Base-by-base conservation (phyloP, 2,113 vertebrate species). In the Zingel zingel region DNA sequence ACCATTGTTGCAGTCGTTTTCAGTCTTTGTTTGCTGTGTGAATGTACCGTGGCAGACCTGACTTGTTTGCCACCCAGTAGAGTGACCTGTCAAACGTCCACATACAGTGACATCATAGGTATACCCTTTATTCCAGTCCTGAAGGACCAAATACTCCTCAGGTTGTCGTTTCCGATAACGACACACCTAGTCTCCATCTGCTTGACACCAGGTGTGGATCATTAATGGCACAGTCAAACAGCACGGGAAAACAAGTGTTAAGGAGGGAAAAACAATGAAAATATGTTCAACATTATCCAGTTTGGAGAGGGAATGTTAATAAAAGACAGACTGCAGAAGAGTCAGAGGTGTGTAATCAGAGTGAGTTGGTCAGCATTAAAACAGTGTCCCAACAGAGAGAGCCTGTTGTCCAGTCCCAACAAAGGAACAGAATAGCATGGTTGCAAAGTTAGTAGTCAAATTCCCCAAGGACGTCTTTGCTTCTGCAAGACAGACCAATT, bases 401-500 rank as follows among this genome's bases (percentile, higher is more conserved):
- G 95, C 96, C 96, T 94, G 94, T 94, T 94, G 79, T 95, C 95
- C 96, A 90, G 95, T 94, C 96, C 96, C 95, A 95, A 97, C 96
- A 95, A 91, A 97, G 96, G 96, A 96, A 97, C 95, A 97, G 95
- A 97, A 96, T 81, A 89, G 68, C 79, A 93, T 54, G 94, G 95
- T 94, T 95, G 45, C 96, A 99, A 99, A 99, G 98, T 99, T 99
- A 99, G 98, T 99, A 99, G 98, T 97, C 98, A 99, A 99, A 99
- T 98, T 98, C 96, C 97, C 98, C 98, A 99, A 99, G 98, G 98
- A 99, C 98, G 97, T 99, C 96, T 97, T 95, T 95, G 95, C 97
- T 96, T 95, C 88, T 92, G 93, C 83, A 95, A 96, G 90, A 89
- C 96, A 89, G 95, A 97, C 97, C 97, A 96, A 98, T 97, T 97